Evolutionary conservation across 2,888 invertebrate genomes (phyloP).

Genomic region (Abrostola triplasia): DNA sequence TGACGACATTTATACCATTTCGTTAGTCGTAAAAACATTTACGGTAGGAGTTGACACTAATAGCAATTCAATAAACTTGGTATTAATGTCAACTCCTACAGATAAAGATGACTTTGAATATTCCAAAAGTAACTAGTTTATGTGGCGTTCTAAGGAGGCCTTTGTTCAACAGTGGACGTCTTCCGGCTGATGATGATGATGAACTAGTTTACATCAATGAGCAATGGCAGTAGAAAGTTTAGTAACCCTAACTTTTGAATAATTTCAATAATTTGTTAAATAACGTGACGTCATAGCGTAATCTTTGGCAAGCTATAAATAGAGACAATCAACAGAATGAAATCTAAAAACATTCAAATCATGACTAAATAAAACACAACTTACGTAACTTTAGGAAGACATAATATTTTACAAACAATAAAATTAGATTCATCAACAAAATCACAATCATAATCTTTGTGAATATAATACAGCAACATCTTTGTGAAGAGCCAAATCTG

Average conservation of each 20-base stretch:
- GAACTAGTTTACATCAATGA: background rate
- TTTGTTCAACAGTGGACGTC: too few relatives aligned
- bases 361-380: slow-evolving; percentile 24
- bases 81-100: too few relatives aligned
- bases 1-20: too few relatives aligned
- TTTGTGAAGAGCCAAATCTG: slow-evolving; percentile 7
- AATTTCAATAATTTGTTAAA: slow-evolving; percentile 14
- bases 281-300: slow-evolving; percentile 12
- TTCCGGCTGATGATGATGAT: too few relatives aligned
- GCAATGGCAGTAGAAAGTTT: slow-evolving; percentile 10
- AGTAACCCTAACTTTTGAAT: slow-evolving; percentile 17
- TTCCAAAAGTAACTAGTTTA: slow-evolving; percentile 8
- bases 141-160: too few relatives aligned
- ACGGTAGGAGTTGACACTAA: too few relatives aligned
- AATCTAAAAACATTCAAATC: slow-evolving; percentile 32
- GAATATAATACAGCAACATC: too few relatives aligned
- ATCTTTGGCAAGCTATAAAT: slow-evolving; percentile 4
- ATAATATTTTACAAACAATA: background rate
- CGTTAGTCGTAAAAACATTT: too few relatives aligned
- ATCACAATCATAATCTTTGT: too few relatives aligned
- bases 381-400: background rate
- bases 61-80: too few relatives aligned
- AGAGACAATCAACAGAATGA: slow-evolving; percentile 23
- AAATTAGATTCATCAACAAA: background rate
- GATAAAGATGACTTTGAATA: background rate